These are phyloP conservation scores for Nomada fabriciana DNA, from an alignment of 2,888 invertebrate genomes.

Conservation along the genomic window DNA sequence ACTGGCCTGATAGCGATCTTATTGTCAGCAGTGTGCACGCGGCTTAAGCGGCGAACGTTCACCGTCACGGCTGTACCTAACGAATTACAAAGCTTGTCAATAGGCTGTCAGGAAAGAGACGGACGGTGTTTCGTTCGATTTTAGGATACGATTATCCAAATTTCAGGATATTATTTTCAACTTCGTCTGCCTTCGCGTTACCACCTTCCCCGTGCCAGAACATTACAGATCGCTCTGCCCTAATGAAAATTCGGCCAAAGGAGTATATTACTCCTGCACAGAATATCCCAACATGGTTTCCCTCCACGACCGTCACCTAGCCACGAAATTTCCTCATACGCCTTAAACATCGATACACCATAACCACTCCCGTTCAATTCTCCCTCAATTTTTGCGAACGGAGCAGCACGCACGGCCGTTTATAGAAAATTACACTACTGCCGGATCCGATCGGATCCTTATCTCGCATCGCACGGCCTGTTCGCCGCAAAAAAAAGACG, in stretches of 20 bases:
- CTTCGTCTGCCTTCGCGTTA: neutral
- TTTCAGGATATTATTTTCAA: neutral
- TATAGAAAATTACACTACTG: conserved; percentile 30
- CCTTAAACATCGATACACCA: neutral
- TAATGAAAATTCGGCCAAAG: neutral
- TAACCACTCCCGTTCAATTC: neutral
- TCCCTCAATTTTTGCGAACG: conserved; percentile 8
- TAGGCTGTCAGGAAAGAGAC: neutral
- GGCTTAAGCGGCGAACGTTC: conserved; percentile 30
- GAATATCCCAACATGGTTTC: neutral
- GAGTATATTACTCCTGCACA: no score
- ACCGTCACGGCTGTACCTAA: conserved; percentile 17
- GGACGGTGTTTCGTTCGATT: conserved; percentile 22
- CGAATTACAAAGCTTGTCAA: conserved; percentile 49
- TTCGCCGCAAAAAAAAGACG: conserved; percentile 6
- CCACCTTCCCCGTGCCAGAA: neutral
- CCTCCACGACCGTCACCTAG: neutral
- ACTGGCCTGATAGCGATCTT: conserved; percentile 37
- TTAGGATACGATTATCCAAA: conserved; percentile 2
- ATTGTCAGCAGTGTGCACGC: conserved; percentile 34
- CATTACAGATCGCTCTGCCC: neutral
- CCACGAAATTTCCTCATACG: conserved; percentile 3
- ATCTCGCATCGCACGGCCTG: neutral
- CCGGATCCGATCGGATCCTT: conserved; percentile 31
- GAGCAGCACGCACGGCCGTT: neutral